Evolutionary conservation across 2,797 vertebrate genomes (phyloP).

Genomic region (Pantherophis alleghaniensis): DNA sequence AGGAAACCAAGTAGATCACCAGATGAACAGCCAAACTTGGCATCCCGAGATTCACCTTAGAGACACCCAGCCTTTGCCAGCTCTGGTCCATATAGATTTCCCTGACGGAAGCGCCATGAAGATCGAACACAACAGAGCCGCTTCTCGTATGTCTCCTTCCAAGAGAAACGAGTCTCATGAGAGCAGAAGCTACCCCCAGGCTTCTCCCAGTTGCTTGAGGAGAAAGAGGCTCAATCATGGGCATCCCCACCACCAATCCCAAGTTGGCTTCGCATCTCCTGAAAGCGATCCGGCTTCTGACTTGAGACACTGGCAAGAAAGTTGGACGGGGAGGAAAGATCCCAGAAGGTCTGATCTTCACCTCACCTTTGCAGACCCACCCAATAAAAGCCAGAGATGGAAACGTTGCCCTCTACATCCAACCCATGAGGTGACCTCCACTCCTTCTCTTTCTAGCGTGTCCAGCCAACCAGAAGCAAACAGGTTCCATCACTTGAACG

Average conservation of each 20-base stretch:
- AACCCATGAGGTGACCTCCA: too few species aligned
- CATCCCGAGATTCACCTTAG: too few species aligned
- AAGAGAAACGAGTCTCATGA: slow-evolving; percentile 13
- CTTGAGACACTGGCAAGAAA: background rate
- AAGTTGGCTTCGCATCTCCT: background rate
- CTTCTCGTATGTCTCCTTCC: background rate
- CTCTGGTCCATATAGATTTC: background rate
- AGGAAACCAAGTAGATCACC: background rate
- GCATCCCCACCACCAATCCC: too few species aligned
- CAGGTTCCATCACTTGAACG: background rate
- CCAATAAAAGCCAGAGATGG: background rate
- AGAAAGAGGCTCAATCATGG: background rate
- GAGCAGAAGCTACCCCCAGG: background rate
- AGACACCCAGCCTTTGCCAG: background rate
- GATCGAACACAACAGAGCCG: background rate
- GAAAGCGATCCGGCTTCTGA: background rate
- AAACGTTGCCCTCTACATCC: accelerated
- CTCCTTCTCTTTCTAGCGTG: background rate
- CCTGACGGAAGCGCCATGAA: background rate
- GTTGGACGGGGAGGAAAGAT: background rate
- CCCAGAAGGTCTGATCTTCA: background rate
- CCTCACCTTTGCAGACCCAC: background rate
- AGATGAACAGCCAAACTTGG: background rate
- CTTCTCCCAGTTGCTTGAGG: background rate
- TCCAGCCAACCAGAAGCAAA: background rate